Evolutionary conservation across 1,140 invertebrate genomes (phyloP).

Genomic region (Hycleus phaleratus): DNA sequence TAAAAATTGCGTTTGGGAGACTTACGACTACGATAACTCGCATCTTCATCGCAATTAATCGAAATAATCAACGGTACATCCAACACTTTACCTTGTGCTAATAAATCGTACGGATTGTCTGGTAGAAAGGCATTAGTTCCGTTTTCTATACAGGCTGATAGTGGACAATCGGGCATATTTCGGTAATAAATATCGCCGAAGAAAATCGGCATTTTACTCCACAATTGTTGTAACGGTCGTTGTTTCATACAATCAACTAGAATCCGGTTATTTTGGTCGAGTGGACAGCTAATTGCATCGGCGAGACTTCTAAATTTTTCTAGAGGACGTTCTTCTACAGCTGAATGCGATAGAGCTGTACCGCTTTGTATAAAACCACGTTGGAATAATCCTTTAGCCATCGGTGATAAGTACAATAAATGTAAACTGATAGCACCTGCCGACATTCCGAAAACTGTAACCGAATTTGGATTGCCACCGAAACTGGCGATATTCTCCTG

Average conservation of each 20-base stretch:
- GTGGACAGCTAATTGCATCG: neutral
- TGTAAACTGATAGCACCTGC: slow-evolving; percentile 49
- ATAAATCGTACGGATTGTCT: neutral
- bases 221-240: neutral
- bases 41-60: neutral
- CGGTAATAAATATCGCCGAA: neutral
- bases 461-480: slow-evolving; percentile 45
- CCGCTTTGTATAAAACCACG: slow-evolving; percentile 71
- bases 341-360: slow-evolving; percentile 60
- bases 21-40: slow-evolving; percentile 8
- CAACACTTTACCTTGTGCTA: neutral
- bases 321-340: neutral
- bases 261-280: neutral
- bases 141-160: too few relatives aligned
- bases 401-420: slow-evolving; percentile 44
- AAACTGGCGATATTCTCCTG: slow-evolving; percentile 39
- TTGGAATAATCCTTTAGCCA: slow-evolving; percentile 50
- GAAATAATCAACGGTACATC: neutral
- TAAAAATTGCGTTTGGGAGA: too few relatives aligned
- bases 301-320: neutral
- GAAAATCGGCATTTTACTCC: neutral
- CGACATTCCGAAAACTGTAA: slow-evolving; percentile 38
- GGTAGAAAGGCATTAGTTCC: neutral
- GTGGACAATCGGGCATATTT: neutral
- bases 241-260: neutral